phyloP scores from a whole-genome alignment of 2,797 vertebrate species.

The Nannoperca australis region DNA sequence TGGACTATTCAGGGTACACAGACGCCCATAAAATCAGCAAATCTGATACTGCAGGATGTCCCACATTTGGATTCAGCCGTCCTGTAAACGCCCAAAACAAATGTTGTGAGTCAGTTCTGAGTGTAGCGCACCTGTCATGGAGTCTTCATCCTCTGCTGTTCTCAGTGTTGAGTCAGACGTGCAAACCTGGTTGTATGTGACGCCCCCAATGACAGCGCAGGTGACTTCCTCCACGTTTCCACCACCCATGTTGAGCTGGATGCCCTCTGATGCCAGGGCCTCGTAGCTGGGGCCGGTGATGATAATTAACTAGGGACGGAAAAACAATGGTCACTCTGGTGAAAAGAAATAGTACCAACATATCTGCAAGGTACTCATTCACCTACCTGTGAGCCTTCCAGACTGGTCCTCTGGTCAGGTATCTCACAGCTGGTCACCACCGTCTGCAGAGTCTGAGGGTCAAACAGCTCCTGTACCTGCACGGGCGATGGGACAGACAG shows the following conservation, averaged over 20 bases:
- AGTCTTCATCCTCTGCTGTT: conserved; percentile 71
- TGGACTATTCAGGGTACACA: neutral
- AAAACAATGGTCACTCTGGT: neutral
- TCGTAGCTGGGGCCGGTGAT: conserved; percentile 92
- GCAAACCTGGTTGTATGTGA: conserved; percentile 87
- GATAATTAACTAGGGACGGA: conserved; percentile 87
- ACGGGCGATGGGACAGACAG: conserved; percentile 34
- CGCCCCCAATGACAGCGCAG: conserved; percentile 87
- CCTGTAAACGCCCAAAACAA: neutral
- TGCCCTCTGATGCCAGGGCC: conserved; percentile 88
- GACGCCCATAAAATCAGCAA: neutral
- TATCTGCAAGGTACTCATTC: neutral
- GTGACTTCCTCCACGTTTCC: conserved; percentile 86
- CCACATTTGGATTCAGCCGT: neutral
- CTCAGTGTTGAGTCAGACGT: conserved; percentile 69
- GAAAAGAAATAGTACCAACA: neutral
- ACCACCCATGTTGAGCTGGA: conserved; percentile 88
- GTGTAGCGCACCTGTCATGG: conserved; percentile 81
- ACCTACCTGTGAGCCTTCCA: conserved; percentile 89
- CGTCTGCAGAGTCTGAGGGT: conserved; percentile 86
- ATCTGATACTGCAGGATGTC: too few species aligned
- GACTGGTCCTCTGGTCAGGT: conserved; percentile 80
- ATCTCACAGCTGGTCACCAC: conserved; percentile 87
- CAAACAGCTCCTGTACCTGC: conserved; percentile 78
- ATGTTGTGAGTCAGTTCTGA: neutral